phyloP scores from a whole-genome alignment of 2,113 vertebrate species.

The Carlito syrichta region DNA sequence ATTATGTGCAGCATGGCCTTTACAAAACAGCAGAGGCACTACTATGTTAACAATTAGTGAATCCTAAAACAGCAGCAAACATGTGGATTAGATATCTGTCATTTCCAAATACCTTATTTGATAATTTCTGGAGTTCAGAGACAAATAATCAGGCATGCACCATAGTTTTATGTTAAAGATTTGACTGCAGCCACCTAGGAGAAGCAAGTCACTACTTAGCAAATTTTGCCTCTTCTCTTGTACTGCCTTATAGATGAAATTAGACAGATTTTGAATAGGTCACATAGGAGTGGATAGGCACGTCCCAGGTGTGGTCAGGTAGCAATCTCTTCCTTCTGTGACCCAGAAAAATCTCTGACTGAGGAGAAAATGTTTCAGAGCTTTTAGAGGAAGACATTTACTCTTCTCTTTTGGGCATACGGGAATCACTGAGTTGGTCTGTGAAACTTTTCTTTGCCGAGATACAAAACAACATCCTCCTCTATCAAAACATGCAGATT shows the following conservation, averaged over 20 bases:
- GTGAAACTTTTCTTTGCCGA: neutral
- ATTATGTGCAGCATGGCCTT: slow-evolving; percentile 54
- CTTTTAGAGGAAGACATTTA: neutral
- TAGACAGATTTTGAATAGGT: neutral
- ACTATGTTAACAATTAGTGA: neutral
- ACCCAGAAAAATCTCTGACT: neutral
- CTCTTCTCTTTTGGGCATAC: no score
- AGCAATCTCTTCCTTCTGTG: neutral
- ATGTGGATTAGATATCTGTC: slow-evolving; percentile 29
- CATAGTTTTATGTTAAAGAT: neutral
- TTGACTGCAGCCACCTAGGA: neutral
- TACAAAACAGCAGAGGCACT: neutral
- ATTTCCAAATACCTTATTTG: neutral
- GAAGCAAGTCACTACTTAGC: neutral
- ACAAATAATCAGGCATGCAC: neutral
- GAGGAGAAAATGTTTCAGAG: neutral
- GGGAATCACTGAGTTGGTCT: neutral
- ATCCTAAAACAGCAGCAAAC: slow-evolving; percentile 34
- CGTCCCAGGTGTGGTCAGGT: neutral
- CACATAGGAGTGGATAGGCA: neutral
- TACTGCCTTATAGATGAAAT: neutral
- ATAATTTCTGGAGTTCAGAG: slow-evolving; percentile 24
- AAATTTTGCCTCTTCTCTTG: neutral
- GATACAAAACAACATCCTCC: neutral
- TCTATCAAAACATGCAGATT: neutral